phyloP scores from a whole-genome alignment of 2,888 invertebrate genomes.

The Sicus ferrugineus region DNA sequence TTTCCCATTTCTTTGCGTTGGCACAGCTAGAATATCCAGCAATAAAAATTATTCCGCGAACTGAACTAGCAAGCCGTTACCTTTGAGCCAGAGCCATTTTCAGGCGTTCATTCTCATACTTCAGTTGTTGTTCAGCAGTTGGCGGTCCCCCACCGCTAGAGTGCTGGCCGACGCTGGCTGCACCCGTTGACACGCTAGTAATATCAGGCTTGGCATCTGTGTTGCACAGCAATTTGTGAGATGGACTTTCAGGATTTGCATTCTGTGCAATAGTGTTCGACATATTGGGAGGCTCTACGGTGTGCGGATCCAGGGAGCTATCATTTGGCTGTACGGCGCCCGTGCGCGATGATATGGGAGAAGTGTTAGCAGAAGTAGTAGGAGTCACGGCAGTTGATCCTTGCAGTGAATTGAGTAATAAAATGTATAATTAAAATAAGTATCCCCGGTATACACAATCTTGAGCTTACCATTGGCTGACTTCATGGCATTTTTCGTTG shows the following conservation, averaged over 20 bases:
- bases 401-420: constrained; percentile 33
- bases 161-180: constrained; percentile 56
- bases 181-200: constrained; percentile 50
- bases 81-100: constrained; percentile 95
- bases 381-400: constrained; percentile 79
- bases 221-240: constrained; percentile 59
- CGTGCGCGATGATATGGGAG: constrained; percentile 79
- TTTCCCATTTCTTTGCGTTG: constrained; percentile 99
- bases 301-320: constrained; percentile 63
- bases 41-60: neutral
- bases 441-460: too few relatives aligned
- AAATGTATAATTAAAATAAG: constrained; percentile 6
- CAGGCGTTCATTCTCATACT: constrained; percentile 96
- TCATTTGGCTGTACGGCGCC: constrained; percentile 67
- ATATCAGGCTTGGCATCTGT: constrained; percentile 43
- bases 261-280: constrained; percentile 68
- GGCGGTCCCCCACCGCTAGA: constrained; percentile 53
- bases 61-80: constrained; percentile 64
- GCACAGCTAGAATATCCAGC: constrained; percentile 75
- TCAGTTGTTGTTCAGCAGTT: constrained; percentile 79
- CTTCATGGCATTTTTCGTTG: constrained; percentile 80
- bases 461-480: constrained; percentile 66
- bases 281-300: constrained; percentile 68
- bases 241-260: constrained; percentile 64
- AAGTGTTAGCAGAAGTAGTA: constrained; percentile 87